Percentiles rank a stretch among this genome's conserved stretches.
Evolutionary conservation across 2,888 invertebrate species (phyloP).

Genomic region (Gymnoscelis rufifasciata): DNA sequence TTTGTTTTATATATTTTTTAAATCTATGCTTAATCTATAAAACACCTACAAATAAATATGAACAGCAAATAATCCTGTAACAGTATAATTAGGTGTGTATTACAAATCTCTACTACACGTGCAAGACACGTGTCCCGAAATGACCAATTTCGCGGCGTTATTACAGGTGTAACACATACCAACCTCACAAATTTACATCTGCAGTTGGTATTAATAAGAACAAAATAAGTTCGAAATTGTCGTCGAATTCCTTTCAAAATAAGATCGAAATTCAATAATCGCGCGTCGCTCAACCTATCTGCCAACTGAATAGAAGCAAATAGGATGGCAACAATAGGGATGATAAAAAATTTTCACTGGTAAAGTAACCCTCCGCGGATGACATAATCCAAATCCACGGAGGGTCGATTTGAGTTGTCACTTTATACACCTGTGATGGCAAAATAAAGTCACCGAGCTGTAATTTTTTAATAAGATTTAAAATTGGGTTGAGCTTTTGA

Average conservation of each 20-base stretch:
- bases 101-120: constrained; percentile 5
- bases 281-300: too few species aligned
- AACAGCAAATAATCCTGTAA: not conserved
- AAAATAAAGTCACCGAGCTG: constrained; percentile 10
- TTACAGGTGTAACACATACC: constrained; percentile 18
- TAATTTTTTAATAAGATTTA: constrained; percentile 15
- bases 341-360: not conserved
- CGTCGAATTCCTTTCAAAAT: too few species aligned
- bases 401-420: constrained; percentile 8
- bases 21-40: too few species aligned
- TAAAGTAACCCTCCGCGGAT: too few species aligned
- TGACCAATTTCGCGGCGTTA: constrained; percentile 16
- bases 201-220: not conserved
- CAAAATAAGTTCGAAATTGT: not conserved
- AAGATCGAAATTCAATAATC: too few species aligned
- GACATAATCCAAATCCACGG: too few species aligned
- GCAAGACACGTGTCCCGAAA: constrained; percentile 15
- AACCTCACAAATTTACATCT: not conserved
- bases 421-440: constrained; percentile 12
- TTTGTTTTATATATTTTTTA: too few species aligned
- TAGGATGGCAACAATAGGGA: too few species aligned
- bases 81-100: not conserved
- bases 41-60: too few species aligned
- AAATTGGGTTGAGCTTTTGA: constrained; percentile 12
- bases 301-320: too few species aligned